Evolutionary conservation across 2,888 invertebrate genomes (phyloP).

Genomic region (Erpobdella octoculata): DNA sequence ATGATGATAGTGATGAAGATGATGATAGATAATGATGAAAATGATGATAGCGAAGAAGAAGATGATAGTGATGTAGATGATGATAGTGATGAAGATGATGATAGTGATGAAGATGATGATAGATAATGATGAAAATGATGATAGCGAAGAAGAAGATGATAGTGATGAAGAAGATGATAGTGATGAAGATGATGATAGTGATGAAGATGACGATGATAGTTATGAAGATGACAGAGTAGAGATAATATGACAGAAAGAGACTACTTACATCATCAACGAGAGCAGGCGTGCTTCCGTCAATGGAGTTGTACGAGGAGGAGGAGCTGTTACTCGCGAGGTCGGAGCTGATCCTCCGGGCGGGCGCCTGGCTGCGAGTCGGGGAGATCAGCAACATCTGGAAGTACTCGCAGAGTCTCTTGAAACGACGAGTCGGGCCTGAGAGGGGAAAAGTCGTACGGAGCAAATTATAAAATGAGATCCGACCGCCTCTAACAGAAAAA

Average conservation of each 20-base stretch:
- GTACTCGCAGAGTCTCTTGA: conserved; percentile 89
- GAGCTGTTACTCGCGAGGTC: conserved; percentile 41
- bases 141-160: not conserved
- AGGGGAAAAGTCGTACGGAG: not conserved
- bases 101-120: too few relatives aligned
- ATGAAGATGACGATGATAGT: not conserved
- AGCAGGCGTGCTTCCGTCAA: conserved; percentile 38
- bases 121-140: too few relatives aligned
- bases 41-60: not conserved
- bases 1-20: too few relatives aligned
- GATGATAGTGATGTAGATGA: too few relatives aligned
- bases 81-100: too few relatives aligned
- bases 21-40: too few relatives aligned
- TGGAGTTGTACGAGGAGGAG: conserved; percentile 38
- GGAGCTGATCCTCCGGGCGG: conserved; percentile 47
- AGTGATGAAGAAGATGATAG: too few relatives aligned
- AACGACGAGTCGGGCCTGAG: conserved; percentile 82
- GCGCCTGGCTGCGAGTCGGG: conserved; percentile 43
- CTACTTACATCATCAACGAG: conserved; percentile 32
- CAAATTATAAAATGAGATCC: too few relatives aligned
- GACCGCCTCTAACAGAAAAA: too few relatives aligned
- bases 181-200: not conserved
- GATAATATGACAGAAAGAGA: not conserved
- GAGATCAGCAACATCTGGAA: conserved; percentile 61
- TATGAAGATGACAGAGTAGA: too few relatives aligned